phyloP scores from a whole-genome alignment of 2,797 vertebrate genomes.

The Trachops cirrhosus region DNA sequence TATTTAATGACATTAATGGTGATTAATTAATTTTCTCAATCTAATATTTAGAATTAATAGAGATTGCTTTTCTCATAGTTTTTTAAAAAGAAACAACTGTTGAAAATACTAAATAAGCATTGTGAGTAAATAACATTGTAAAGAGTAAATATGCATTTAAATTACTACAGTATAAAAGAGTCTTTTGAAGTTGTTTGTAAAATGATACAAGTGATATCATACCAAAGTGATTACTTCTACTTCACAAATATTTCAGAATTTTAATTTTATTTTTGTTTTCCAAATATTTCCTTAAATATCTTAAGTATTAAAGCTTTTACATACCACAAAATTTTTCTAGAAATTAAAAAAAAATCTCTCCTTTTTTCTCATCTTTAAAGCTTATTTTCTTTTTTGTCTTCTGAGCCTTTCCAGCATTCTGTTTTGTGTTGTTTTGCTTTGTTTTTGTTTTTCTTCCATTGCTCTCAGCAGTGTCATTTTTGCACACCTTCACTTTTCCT shows the following conservation, averaged over 20 bases:
- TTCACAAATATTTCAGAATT: not conserved
- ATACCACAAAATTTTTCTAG: not conserved
- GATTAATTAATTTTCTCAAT: not conserved
- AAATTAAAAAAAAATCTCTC: slow-evolving; percentile 6
- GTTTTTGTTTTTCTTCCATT: not conserved
- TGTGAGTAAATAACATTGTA: not conserved
- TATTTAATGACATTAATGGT: not conserved
- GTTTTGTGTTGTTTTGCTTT: not conserved
- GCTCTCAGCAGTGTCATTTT: not conserved
- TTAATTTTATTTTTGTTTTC: slow-evolving; percentile 52
- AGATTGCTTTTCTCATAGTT: not conserved
- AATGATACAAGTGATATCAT: not conserved
- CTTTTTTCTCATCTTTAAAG: not conserved
- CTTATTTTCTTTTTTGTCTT: not conserved
- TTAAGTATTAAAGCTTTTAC: not conserved
- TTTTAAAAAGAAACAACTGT: not conserved
- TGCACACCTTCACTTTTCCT: slow-evolving; percentile 4
- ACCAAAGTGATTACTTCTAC: not conserved
- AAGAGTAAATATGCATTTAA: not conserved
- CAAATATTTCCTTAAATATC: not conserved
- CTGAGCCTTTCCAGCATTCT: not conserved
- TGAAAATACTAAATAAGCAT: not conserved
- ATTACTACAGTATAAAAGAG: not conserved
- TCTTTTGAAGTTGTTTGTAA: not conserved
- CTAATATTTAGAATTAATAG: not conserved